phyloP scores from a whole-genome alignment of 2,888 invertebrate species.

The Poecilus cupreus region DNA sequence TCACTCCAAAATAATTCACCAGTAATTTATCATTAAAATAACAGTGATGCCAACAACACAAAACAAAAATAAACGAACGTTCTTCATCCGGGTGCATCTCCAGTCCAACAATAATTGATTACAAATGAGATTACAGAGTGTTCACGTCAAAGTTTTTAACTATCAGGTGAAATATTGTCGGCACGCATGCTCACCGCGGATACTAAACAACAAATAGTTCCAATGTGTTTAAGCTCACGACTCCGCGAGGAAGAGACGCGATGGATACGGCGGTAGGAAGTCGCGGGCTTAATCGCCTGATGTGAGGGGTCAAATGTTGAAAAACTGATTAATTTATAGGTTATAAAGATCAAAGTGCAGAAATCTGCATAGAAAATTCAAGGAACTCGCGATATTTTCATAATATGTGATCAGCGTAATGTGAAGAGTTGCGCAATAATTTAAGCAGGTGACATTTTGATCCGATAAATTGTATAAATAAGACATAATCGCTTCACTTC shows the following conservation, averaged over 20 bases:
- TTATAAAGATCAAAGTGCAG: neutral
- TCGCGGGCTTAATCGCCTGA: neutral
- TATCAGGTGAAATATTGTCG: neutral
- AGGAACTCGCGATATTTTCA: neutral
- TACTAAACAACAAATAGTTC: neutral
- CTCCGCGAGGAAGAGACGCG: neutral
- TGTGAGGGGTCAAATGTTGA: neutral
- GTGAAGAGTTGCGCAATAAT: constrained; percentile 8
- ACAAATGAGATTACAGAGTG: neutral
- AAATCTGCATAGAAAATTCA: neutral
- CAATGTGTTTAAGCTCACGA: neutral
- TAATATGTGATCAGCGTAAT: neutral
- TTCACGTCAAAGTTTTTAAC: neutral
- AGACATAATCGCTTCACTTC: constrained; percentile 43
- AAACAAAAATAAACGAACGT: neutral
- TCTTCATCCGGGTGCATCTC: neutral
- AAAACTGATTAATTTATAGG: neutral
- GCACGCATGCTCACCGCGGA: neutral
- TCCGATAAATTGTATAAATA: constrained; percentile 39
- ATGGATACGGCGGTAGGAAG: neutral
- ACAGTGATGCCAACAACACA: neutral
- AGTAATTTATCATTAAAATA: neutral
- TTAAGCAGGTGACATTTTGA: constrained; percentile 22
- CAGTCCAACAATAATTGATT: neutral
- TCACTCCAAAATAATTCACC: neutral